phyloP scores from a whole-genome alignment of 2,797 vertebrate species.

The Harpagifer antarcticus region DNA sequence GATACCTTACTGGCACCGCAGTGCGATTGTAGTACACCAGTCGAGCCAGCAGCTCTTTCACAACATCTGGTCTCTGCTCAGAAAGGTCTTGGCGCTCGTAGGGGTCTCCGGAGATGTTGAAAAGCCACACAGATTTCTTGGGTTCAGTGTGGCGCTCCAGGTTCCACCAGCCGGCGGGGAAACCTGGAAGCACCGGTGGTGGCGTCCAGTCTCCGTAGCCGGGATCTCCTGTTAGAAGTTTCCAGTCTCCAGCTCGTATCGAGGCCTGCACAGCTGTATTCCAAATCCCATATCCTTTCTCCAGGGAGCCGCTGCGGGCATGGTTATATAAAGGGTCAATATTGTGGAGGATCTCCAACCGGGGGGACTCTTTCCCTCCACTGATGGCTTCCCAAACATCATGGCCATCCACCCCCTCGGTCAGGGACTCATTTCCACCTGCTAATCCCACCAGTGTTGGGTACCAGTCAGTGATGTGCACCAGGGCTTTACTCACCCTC shows the following conservation, averaged over 20 bases:
- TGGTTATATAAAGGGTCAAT: slow-evolving; percentile 96
- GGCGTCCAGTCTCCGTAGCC: slow-evolving; percentile 98
- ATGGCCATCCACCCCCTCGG: slow-evolving; percentile 90
- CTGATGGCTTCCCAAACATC: slow-evolving; percentile 95
- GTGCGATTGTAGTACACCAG: slow-evolving; percentile 93
- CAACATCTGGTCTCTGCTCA: slow-evolving; percentile 90
- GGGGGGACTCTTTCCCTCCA: slow-evolving; percentile 91
- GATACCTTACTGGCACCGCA: slow-evolving; percentile 95
- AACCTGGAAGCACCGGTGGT: slow-evolving; percentile 91
- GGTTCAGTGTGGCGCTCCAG: slow-evolving; percentile 90
- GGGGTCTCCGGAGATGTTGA: slow-evolving; percentile 95
- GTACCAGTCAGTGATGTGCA: slow-evolving; percentile 99
- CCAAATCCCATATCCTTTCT: slow-evolving; percentile 93
- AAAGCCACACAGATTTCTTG: slow-evolving; percentile 92
- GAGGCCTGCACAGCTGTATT: slow-evolving; percentile 96
- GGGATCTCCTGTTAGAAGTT: slow-evolving; percentile 95
- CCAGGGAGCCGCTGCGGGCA: slow-evolving; percentile 90
- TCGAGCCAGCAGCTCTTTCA: slow-evolving; percentile 90
- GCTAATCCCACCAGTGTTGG: slow-evolving; percentile 93
- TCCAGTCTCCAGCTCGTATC: slow-evolving; percentile 95
- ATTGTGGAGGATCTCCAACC: slow-evolving; percentile 96
- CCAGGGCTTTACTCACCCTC: slow-evolving; percentile 90
- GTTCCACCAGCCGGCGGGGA: slow-evolving; percentile 95
- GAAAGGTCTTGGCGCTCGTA: slow-evolving; percentile 93
- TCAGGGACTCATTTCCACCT: slow-evolving; percentile 88